phyloP scores from a whole-genome alignment of 2,888 invertebrate species.

The Stenurella melanura region DNA sequence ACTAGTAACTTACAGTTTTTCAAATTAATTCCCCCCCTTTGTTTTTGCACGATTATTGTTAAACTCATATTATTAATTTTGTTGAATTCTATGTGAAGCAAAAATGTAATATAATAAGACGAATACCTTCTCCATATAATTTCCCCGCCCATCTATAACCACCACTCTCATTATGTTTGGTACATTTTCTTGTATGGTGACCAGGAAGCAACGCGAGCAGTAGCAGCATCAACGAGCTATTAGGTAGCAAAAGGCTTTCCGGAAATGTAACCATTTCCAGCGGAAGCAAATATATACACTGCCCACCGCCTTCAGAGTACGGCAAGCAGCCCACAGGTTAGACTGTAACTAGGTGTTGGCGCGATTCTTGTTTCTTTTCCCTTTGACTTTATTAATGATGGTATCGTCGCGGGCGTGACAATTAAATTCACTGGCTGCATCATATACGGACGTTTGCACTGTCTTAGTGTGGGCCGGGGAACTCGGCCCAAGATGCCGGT shows the following conservation, averaged over 20 bases:
- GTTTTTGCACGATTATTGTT: too few species aligned
- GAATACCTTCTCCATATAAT: slow-evolving; percentile 3
- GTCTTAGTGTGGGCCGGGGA: slow-evolving; percentile 9
- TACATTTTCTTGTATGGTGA: slow-evolving; percentile 38
- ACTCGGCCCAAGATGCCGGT: slow-evolving; percentile 19
- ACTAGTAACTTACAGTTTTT: too few species aligned
- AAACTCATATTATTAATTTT: too few species aligned
- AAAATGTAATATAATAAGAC: background rate
- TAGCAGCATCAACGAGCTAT: slow-evolving; percentile 73
- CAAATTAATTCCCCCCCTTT: too few species aligned
- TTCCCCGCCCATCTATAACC: slow-evolving; percentile 2
- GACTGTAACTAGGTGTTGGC: slow-evolving; percentile 53
- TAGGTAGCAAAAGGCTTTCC: slow-evolving; percentile 73
- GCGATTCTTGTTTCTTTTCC: slow-evolving; percentile 42
- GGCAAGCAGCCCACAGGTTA: slow-evolving; percentile 62
- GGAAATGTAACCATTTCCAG: slow-evolving; percentile 86
- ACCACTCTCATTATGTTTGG: background rate
- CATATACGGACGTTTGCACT: slow-evolving; percentile 13
- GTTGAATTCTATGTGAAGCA: background rate
- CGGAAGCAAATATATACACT: slow-evolving; percentile 87
- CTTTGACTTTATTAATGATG: slow-evolving; percentile 52
- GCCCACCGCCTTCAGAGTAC: slow-evolving; percentile 82
- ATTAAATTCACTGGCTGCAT: slow-evolving; percentile 54
- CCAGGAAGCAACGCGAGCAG: slow-evolving; percentile 73
- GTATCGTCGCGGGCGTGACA: slow-evolving; percentile 57